These are phyloP conservation scores for Nemapogon koenigi DNA, from an alignment of 2,888 invertebrate genomes.

Conservation along the genomic window DNA sequence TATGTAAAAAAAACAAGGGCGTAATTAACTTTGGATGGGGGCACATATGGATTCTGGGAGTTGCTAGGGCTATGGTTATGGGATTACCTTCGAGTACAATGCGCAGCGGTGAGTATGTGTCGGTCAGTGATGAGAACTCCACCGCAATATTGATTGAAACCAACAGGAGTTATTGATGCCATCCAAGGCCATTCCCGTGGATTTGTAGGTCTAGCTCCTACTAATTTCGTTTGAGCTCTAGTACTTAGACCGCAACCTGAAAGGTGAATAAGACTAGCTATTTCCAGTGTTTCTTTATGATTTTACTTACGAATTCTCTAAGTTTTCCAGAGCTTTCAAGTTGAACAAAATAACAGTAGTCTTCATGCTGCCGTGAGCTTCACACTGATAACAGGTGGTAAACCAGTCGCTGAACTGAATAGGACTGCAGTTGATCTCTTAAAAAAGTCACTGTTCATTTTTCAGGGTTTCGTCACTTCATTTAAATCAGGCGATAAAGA, in stretches of 20 bases:
- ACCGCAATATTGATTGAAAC: constrained; percentile 74
- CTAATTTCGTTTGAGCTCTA: constrained; percentile 55
- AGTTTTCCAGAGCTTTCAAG: too few relatives aligned
- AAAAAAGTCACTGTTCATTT: too few relatives aligned
- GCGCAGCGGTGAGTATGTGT: constrained; percentile 80
- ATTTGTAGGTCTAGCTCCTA: constrained; percentile 69
- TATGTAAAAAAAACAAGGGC: background rate
- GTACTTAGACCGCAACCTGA: constrained; percentile 65
- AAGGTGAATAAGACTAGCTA: constrained; percentile 6
- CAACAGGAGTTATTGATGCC: constrained; percentile 73
- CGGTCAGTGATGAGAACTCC: constrained; percentile 80
- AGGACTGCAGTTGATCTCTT: too few relatives aligned
- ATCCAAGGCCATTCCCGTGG: constrained; percentile 85
- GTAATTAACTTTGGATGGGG: background rate
- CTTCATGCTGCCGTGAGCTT: too few relatives aligned
- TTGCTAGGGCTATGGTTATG: background rate
- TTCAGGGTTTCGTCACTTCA: too few relatives aligned
- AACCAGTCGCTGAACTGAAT: too few relatives aligned
- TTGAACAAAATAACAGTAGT: too few relatives aligned
- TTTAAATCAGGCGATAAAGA: too few relatives aligned
- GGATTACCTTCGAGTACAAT: constrained; percentile 69
- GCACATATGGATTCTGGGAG: too few relatives aligned
- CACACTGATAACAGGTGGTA: too few relatives aligned
- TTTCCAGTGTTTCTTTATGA: too few relatives aligned
- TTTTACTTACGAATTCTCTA: too few relatives aligned